Evolutionary conservation across 2,797 vertebrate genomes (phyloP).

Genomic region (Galagoides demidoff): DNA sequence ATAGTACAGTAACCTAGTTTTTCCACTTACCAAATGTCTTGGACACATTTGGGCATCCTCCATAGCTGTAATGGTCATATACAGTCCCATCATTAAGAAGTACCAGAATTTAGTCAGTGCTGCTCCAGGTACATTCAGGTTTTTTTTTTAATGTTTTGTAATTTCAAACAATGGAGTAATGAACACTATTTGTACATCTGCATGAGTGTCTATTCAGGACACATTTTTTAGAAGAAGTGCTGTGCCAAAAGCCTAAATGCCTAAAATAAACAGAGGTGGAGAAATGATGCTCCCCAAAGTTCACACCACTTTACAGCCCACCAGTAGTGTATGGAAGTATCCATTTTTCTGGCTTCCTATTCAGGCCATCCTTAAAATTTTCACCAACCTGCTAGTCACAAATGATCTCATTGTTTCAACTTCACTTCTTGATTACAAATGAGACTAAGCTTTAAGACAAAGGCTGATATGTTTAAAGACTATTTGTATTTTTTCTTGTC

Average conservation of each 20-base stretch:
- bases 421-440: conserved; percentile 29
- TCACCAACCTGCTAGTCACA: neutral
- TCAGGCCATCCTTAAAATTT: neutral
- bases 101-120: neutral
- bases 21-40: conserved; percentile 27
- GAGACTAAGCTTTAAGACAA: conserved; percentile 25
- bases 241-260: neutral
- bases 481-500: conserved; percentile 44
- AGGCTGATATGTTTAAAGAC: neutral
- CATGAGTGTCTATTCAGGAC: neutral
- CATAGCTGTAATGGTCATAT: neutral
- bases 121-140: neutral
- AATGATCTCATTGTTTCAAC: conserved; percentile 17
- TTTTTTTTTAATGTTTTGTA: conserved; percentile 7
- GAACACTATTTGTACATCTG: neutral
- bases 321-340: neutral
- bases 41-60: neutral
- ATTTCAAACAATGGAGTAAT: conserved; percentile 25
- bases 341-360: neutral
- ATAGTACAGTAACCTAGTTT: neutral
- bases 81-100: neutral
- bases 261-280: neutral
- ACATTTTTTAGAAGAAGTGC: neutral
- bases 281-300: neutral
- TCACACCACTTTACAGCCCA: neutral